Evolutionary conservation across 2,888 invertebrate species (phyloP).

Genomic region (Acleris sparsana): DNA sequence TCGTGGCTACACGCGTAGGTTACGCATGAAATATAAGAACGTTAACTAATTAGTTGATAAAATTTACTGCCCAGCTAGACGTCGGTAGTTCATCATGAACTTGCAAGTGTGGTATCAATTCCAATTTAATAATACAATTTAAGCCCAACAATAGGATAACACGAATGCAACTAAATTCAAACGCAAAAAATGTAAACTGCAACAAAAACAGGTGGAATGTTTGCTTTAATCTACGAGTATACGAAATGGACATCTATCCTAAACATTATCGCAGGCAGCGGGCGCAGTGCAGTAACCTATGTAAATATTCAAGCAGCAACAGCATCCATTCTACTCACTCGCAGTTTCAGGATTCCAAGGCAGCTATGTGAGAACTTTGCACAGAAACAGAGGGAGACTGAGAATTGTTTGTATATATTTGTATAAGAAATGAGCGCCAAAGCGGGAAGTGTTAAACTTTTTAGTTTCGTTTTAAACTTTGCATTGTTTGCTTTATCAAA

Average conservation of each 20-base stretch:
- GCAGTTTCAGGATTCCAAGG: slow-evolving; percentile 69
- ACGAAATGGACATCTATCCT: slow-evolving; percentile 35
- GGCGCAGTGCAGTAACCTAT: slow-evolving; percentile 64
- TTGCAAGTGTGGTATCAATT: no score
- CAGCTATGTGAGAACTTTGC: slow-evolving; percentile 71
- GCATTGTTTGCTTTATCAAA: slow-evolving; percentile 31
- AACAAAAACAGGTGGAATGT: slow-evolving; percentile 1
- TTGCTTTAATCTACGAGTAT: slow-evolving; percentile 10
- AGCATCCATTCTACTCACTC: slow-evolving; percentile 63
- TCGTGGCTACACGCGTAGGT: slow-evolving; percentile 21
- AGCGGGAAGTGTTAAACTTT: slow-evolving; percentile 61
- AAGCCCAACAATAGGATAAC: no score
- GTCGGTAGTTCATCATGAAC: no score
- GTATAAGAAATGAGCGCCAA: slow-evolving; percentile 71
- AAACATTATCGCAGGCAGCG: slow-evolving; percentile 41
- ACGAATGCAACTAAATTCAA: no score
- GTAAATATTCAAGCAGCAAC: slow-evolving; percentile 65
- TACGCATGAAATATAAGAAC: slow-evolving; percentile 4
- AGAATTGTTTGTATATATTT: slow-evolving; percentile 75
- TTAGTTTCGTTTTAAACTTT: slow-evolving; percentile 52
- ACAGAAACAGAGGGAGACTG: slow-evolving; percentile 59
- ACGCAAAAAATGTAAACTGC: not conserved
- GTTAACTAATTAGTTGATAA: not conserved
- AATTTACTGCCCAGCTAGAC: no score
- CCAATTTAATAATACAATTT: no score